Conservation (phyloP, 1,140 invertebrate species). For the Procambarus clarkii region DNA sequence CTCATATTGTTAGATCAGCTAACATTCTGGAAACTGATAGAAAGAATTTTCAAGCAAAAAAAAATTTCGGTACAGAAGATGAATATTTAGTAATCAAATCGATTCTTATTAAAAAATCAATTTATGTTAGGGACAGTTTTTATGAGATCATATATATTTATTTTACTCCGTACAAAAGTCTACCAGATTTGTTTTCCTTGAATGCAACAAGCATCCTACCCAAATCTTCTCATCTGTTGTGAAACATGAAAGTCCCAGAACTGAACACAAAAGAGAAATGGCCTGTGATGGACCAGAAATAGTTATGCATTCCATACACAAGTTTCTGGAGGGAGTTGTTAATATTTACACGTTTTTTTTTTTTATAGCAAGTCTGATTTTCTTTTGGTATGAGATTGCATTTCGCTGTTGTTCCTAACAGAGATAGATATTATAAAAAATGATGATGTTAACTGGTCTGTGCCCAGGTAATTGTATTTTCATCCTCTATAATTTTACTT, state of each 20-base stretch:
- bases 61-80: too few relatives aligned
- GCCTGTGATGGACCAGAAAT: background rate
- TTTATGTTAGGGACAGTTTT: too few relatives aligned
- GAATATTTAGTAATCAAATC: too few relatives aligned
- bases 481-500: background rate
- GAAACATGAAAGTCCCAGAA: too few relatives aligned
- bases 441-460: background rate
- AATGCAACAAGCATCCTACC: too few relatives aligned
- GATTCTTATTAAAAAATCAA: too few relatives aligned
- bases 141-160: too few relatives aligned
- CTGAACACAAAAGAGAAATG: background rate
- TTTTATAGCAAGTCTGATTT: background rate
- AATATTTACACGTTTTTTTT: background rate
- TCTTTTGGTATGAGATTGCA: background rate
- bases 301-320: background rate
- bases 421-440: background rate
- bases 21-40: background rate
- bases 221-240: too few relatives aligned
- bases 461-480: background rate
- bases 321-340: background rate
- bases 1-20: background rate
- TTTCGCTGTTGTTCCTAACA: background rate
- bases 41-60: background rate
- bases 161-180: too few relatives aligned
- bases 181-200: too few relatives aligned